Base-by-base conservation (phyloP, 2,113 vertebrate species). In the Camelus bactrianus region DNA sequence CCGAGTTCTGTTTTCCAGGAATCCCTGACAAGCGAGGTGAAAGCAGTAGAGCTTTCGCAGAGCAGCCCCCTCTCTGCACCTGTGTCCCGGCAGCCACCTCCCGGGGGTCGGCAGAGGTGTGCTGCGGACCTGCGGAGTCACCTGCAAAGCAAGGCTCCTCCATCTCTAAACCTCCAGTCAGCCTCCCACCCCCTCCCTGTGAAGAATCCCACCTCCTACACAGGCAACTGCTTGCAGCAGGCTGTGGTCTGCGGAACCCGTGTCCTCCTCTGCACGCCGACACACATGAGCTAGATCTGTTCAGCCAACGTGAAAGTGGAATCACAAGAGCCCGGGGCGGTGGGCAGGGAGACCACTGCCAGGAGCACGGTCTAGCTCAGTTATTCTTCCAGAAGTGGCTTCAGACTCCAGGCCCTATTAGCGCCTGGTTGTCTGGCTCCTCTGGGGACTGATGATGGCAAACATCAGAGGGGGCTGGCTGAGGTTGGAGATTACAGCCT, bases 1-100 rank as follows among this genome's bases (percentile, higher is more conserved):
- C 42, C 62, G 81, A 89, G 65, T 96, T 62, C 96, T 89, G 96
- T 98, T 96, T 89, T 96, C 97, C 81, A 98, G 95, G 85, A 96
- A 94, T 64, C 48, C 22, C 42, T 0, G 8, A 73, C 70, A 93
- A 65, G 50, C 93, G 88, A 89, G 87, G 87, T 30, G 73, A 85
- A 85, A 67, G 91, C 0, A 16, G 5, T 14, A 60, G 96, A 77
- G 89, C 97, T 97, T 97, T 97, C 98, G 75, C 64, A 98, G 95
- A 89, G 81, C 94, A 86, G 54, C 52, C 72, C 97, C 92, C 94
- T 86, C 0, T 0, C 48, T 28, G 72, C 16, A 30, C 24, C 6
- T 5, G 16, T 9, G 52, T 46, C 64, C 70, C n/a, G 22, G 54
- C 70, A 32, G 26, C 30, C 0, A 0, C 35, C 54, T 76, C 15